Percentiles rank a stretch among this genome's conserved stretches.
Evolutionary conservation across 1,140 invertebrate genomes (phyloP).

Genomic region (Heliothis subflexa): DNA sequence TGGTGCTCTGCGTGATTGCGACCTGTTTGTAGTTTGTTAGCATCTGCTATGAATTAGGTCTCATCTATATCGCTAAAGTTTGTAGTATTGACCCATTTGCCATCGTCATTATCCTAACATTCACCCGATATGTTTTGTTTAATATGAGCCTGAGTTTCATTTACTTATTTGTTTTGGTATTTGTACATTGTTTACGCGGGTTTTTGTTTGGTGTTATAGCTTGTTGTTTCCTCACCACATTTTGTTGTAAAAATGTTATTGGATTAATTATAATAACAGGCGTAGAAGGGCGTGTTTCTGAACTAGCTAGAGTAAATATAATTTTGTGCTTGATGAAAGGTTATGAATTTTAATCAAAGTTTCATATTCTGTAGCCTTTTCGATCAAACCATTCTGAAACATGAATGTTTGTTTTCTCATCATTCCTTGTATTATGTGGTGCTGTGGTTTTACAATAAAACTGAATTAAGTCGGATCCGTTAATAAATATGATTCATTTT

Average conservation of each 20-base stretch:
- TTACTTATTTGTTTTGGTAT: constrained; percentile 12
- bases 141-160: not conserved
- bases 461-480: constrained; percentile 31
- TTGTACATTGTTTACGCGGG: constrained; percentile 7
- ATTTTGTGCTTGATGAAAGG: not conserved
- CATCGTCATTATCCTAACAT: constrained; percentile 1
- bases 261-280: no score
- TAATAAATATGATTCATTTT: constrained; percentile 33
- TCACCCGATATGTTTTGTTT: not conserved
- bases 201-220: constrained; percentile 3
- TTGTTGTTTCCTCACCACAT: not conserved
- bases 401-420: constrained; percentile 5
- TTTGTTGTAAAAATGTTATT: not conserved
- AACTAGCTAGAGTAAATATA: no score
- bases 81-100: constrained; percentile 16
- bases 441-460: constrained; percentile 25
- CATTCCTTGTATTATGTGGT: constrained; percentile 17
- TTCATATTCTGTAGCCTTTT: not conserved
- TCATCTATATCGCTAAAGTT: constrained; percentile 1
- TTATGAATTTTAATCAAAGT: not conserved
- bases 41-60: constrained; percentile 1
- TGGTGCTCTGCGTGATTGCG: constrained; percentile 19
- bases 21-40: constrained; percentile 28
- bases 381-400: no score
- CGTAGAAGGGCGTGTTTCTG: not conserved